A percentile compares a stretch with the other conserved stretches of the same genome.
phyloP scores from a whole-genome alignment of 53 echinoderm and acorn worm species.

The Antedon mediterranea region DNA sequence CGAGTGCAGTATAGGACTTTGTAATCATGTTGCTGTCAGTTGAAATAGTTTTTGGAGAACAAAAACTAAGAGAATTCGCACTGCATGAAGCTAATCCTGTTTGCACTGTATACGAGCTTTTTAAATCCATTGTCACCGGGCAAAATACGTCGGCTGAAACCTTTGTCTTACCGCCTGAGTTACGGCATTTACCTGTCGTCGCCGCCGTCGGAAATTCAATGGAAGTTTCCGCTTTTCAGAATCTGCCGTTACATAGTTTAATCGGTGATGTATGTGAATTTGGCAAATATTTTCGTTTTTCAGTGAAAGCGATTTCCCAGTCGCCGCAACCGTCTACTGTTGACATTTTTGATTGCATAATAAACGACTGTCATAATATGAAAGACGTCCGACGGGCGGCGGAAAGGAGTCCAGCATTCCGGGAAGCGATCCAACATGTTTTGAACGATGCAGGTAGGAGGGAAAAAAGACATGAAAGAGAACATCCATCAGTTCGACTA shows the following conservation, averaged over 20 bases:
- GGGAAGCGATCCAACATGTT: background rate
- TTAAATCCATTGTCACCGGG: background rate
- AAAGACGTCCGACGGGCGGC: background rate
- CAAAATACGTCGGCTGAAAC: background rate
- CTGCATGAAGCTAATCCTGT: background rate
- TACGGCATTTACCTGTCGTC: background rate
- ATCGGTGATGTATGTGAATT: background rate
- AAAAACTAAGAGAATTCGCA: background rate
- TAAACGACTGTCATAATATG: background rate
- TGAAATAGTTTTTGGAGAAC: background rate
- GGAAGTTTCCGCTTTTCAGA: background rate
- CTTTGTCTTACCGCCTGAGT: background rate
- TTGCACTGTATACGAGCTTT: background rate
- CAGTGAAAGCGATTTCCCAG: background rate
- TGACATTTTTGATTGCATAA: background rate
- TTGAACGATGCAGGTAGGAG: background rate
- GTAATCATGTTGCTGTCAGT: background rate
- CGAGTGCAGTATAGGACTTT: background rate
- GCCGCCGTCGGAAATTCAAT: background rate
- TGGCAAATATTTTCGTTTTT: background rate
- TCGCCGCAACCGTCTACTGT: background rate
- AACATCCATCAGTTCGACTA: background rate
- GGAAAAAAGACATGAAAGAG: background rate
- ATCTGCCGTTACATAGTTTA: background rate
- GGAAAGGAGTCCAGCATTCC: background rate